phyloP scores from a whole-genome alignment of 2,797 vertebrate genomes.

The Loriculus beryllinus region DNA sequence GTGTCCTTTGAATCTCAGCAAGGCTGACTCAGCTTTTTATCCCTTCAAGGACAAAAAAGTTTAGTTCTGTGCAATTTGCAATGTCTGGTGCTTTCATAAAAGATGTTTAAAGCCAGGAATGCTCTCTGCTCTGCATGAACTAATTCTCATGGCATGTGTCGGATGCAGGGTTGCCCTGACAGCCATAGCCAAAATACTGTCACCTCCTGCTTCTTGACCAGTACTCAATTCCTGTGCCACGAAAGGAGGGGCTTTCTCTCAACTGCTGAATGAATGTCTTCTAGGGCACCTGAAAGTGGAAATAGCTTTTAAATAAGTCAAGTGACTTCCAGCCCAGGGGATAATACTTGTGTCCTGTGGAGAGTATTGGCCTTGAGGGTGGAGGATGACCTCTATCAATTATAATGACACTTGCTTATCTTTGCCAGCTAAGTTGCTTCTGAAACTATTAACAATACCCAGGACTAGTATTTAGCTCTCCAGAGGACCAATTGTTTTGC shows the following conservation, averaged over 20 bases:
- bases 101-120: conserved; percentile 15
- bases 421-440: background rate
- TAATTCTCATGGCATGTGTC: background rate
- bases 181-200: background rate
- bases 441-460: background rate
- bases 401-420: background rate
- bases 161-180: background rate
- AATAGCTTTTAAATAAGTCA: background rate
- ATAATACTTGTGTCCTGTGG: background rate
- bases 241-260: background rate
- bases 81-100: background rate
- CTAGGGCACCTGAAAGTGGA: background rate
- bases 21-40: conserved; percentile 58
- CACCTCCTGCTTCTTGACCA: background rate
- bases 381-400: background rate
- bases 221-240: fast-evolving
- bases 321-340: background rate
- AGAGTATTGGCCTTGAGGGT: background rate
- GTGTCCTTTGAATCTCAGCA: background rate
- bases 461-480: background rate
- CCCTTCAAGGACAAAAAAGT: conserved; percentile 50
- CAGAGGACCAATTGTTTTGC: fast-evolving
- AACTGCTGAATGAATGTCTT: background rate
- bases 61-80: background rate
- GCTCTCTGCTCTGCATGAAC: background rate